Evolutionary conservation across 1,140 invertebrate species (phyloP).

Genomic region (Chironomus tepperi): DNA sequence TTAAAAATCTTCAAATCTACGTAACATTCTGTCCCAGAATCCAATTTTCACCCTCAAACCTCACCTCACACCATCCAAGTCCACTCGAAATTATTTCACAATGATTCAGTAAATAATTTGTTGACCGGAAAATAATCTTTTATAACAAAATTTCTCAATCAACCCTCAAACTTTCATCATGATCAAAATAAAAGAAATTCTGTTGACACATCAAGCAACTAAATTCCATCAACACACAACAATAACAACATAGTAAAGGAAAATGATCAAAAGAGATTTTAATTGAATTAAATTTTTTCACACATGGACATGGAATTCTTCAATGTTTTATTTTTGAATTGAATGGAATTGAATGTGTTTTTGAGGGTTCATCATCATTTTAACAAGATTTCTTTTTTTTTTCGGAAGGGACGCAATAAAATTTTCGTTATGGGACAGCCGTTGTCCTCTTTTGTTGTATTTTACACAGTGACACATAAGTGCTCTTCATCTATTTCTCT

Average conservation of each 20-base stretch:
- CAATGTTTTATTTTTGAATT: not conserved
- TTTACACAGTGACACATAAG: not conserved
- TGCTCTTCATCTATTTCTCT: constrained; percentile 1
- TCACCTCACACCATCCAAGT: not conserved
- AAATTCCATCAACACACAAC: too few relatives aligned
- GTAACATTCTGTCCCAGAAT: too few relatives aligned
- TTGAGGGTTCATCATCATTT: not conserved
- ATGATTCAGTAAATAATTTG: not conserved
- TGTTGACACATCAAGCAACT: too few relatives aligned
- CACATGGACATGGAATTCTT: not conserved
- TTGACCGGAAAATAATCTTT: constrained; percentile 10
- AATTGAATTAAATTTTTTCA: constrained; percentile 20
- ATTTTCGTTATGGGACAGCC: not conserved
- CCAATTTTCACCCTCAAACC: too few relatives aligned
- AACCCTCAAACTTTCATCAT: too few relatives aligned
- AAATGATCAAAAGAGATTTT: constrained; percentile 19
- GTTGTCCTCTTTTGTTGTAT: not conserved
- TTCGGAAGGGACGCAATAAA: not conserved
- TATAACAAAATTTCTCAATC: too few relatives aligned
- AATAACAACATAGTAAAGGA: not conserved
- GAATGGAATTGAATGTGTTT: not conserved
- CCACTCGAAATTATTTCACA: not conserved
- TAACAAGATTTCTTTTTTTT: not conserved
- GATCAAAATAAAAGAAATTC: too few relatives aligned
- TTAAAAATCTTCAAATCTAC: too few relatives aligned